Percentiles rank a stretch among this genome's conserved stretches.
Conservation (phyloP, 1,140 invertebrate species). For the Caenorhabditis brenneri region DNA sequence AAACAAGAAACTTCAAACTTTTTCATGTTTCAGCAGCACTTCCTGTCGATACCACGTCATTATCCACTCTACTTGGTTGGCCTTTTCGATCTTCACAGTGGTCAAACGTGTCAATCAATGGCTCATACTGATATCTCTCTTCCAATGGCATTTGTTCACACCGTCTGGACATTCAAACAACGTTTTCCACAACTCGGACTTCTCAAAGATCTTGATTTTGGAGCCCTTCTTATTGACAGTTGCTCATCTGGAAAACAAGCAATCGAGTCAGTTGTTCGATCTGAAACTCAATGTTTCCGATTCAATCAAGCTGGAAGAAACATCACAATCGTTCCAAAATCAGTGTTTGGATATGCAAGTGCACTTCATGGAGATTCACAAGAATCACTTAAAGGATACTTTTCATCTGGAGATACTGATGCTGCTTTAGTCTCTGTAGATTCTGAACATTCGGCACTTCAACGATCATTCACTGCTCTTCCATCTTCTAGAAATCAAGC, state of each 20-base stretch:
- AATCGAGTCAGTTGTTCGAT: conserved; percentile 65
- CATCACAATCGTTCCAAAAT: conserved; percentile 65
- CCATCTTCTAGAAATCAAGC: conserved; percentile 56
- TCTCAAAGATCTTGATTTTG: conserved; percentile 63
- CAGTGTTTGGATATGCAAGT: conserved; percentile 66
- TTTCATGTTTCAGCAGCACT: conserved; percentile 55
- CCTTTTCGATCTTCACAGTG: conserved; percentile 66
- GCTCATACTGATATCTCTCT: conserved; percentile 59
- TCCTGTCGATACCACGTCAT: conserved; percentile 63
- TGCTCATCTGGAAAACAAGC: conserved; percentile 58
- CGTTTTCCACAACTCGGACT: conserved; percentile 60
- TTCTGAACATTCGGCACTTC: conserved; percentile 51
- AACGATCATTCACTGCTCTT: conserved; percentile 55
- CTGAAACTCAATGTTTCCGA: conserved; percentile 63
- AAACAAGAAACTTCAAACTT: neutral
- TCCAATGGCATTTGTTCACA: conserved; percentile 66
- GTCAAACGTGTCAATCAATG: conserved; percentile 59
- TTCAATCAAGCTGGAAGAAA: conserved; percentile 64
- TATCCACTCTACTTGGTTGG: conserved; percentile 65
- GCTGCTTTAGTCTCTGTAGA: conserved; percentile 57
- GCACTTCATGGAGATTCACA: conserved; percentile 48
- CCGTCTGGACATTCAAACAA: conserved; percentile 63
- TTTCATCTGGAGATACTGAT: conserved; percentile 54
- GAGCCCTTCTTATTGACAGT: conserved; percentile 64
- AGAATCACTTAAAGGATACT: conserved; percentile 56